Percentiles rank a stretch among this genome's conserved stretches.
Conservation (phyloP, 2,888 invertebrate genomes). For the Tholera decimalis region DNA sequence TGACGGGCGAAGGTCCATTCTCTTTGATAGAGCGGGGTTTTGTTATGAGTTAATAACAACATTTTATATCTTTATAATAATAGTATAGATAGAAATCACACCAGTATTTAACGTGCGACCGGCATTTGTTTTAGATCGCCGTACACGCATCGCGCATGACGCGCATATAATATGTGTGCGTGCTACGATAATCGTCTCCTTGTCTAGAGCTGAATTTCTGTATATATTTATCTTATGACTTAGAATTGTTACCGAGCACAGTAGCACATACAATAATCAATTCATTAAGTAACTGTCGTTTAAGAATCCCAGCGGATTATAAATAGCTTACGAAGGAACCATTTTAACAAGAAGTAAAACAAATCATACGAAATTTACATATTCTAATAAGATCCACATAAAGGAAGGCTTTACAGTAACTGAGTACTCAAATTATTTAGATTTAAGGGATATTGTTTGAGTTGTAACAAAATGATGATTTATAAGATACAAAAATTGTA, state of each 20-base stretch:
- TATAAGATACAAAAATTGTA: background rate
- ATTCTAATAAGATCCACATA: conserved; percentile 44
- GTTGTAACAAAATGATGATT: conserved; percentile 18
- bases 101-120: too few species aligned
- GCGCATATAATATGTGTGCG: too few species aligned
- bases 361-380: conserved; percentile 31
- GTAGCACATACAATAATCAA: conserved; percentile 57
- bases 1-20: too few species aligned
- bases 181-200: too few species aligned
- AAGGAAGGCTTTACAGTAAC: conserved; percentile 22
- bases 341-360: conserved; percentile 26
- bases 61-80: too few species aligned
- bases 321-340: conserved; percentile 22
- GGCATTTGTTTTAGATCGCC: too few species aligned
- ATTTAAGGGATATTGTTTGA: conserved; percentile 37
- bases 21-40: too few species aligned
- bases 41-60: too few species aligned
- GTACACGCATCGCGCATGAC: too few species aligned
- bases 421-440: conserved; percentile 18
- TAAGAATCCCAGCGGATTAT: conserved; percentile 33
- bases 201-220: background rate
- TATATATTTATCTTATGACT: background rate
- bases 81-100: too few species aligned
- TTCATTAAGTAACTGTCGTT: conserved; percentile 47
- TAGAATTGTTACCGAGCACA: conserved; percentile 36